Evolutionary conservation across 1,140 invertebrate species (phyloP).

Genomic region (Chymomyza costata): DNA sequence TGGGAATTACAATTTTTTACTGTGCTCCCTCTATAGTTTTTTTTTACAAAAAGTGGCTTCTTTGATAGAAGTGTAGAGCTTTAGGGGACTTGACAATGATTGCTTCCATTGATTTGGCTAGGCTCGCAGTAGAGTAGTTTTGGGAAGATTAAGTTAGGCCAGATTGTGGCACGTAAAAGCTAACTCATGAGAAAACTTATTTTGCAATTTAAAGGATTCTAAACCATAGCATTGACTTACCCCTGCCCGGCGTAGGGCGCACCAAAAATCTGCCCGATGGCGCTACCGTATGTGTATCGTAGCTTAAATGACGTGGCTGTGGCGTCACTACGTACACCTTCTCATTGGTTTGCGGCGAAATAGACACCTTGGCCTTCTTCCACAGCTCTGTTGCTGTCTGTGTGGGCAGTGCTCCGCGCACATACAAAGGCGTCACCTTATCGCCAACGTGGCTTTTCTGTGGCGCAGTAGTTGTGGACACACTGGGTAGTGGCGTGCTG

Average conservation of each 20-base stretch:
- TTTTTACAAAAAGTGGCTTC: no score
- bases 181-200: no score
- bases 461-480: constrained; percentile 1
- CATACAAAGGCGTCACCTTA: constrained; percentile 46
- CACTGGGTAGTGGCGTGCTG: constrained; percentile 1
- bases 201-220: no score
- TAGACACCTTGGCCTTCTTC: constrained; percentile 81
- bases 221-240: neutral
- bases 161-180: no score
- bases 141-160: no score
- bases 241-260: constrained; percentile 76
- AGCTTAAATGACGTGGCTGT: constrained; percentile 75
- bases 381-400: constrained; percentile 76
- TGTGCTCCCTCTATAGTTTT: no score
- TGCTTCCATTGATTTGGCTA: no score
- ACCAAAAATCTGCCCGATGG: constrained; percentile 79
- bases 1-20: no score
- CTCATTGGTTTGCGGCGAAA: constrained; percentile 83
- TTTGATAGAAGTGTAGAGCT: no score
- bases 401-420: constrained; percentile 25
- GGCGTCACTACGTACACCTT: constrained; percentile 87
- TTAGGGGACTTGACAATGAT: no score
- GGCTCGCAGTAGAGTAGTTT: no score
- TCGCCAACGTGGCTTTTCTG: constrained; percentile 1
- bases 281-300: constrained; percentile 64